Evolutionary conservation across 1,140 invertebrate genomes (phyloP).

Genomic region (Antheraea mylitta): DNA sequence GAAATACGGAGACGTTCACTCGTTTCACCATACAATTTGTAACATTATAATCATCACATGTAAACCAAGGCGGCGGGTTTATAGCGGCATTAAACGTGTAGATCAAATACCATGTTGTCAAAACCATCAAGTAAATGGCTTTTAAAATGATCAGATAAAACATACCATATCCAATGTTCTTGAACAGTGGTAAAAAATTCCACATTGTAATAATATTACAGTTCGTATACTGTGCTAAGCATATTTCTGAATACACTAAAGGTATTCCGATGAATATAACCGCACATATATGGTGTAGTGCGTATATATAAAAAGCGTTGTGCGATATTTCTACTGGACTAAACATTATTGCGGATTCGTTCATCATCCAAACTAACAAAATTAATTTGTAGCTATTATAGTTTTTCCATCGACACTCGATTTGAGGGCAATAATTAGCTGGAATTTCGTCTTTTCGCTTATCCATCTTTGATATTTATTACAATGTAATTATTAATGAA

Average conservation of each 20-base stretch:
- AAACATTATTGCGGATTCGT: conserved; percentile 51
- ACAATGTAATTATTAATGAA: not conserved
- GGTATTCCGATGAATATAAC: conserved; percentile 61
- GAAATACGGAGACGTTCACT: conserved; percentile 55
- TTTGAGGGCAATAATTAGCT: conserved; percentile 24
- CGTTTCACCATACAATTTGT: conserved; percentile 59
- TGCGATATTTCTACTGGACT: conserved; percentile 50
- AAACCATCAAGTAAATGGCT: conserved; percentile 44
- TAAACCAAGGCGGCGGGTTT: conserved; percentile 58
- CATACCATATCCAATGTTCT: conserved; percentile 48
- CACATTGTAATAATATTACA: conserved; percentile 50
- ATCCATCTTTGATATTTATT: conserved; percentile 3
- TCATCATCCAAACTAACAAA: conserved; percentile 63
- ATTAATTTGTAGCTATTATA: conserved; percentile 56
- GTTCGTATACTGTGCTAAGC: conserved; percentile 64
- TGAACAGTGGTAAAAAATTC: conserved; percentile 62
- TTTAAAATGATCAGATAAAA: conserved; percentile 51
- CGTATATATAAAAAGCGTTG: conserved; percentile 51
- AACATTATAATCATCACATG: conserved; percentile 49
- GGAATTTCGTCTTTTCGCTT: conserved; percentile 12
- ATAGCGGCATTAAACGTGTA: conserved; percentile 54
- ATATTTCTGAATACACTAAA: conserved; percentile 67
- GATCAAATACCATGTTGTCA: conserved; percentile 62
- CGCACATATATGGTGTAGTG: conserved; percentile 35
- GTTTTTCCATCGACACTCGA: conserved; percentile 43